phyloP scores from a whole-genome alignment of 1,140 invertebrate genomes.

The Caenorhabditis latens region DNA sequence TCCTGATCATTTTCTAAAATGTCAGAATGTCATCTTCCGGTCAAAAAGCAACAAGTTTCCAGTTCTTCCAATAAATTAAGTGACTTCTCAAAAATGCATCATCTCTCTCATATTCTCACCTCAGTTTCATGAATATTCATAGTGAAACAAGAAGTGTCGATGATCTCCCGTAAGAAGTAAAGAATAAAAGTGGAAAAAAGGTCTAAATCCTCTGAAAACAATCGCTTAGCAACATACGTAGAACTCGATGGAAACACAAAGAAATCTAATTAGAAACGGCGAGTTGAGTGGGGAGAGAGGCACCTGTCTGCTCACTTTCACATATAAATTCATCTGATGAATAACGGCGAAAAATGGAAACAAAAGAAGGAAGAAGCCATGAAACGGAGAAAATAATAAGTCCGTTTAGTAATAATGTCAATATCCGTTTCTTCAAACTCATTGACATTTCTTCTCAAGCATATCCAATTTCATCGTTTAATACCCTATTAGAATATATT shows the following conservation, averaged over 20 bases:
- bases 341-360: neutral
- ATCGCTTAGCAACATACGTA: constrained; percentile 41
- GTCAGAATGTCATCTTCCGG: neutral
- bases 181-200: neutral
- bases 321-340: neutral
- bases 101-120: neutral
- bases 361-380: neutral
- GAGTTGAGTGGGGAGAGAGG: neutral
- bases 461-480: constrained; percentile 22
- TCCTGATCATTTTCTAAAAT: neutral
- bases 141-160: neutral
- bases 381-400: no score
- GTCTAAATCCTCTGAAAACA: neutral
- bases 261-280: constrained; percentile 39
- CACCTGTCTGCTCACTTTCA: neutral
- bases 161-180: neutral
- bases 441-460: constrained; percentile 23
- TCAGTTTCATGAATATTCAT: constrained; percentile 34
- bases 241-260: neutral
- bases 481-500: neutral
- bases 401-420: constrained; percentile 30
- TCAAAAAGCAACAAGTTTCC: neutral
- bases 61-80: neutral
- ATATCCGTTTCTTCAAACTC: neutral
- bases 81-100: neutral